These are phyloP conservation scores for Barypeithes pellucidus DNA, from an alignment of 2,888 invertebrate species.

Conservation along the genomic window DNA sequence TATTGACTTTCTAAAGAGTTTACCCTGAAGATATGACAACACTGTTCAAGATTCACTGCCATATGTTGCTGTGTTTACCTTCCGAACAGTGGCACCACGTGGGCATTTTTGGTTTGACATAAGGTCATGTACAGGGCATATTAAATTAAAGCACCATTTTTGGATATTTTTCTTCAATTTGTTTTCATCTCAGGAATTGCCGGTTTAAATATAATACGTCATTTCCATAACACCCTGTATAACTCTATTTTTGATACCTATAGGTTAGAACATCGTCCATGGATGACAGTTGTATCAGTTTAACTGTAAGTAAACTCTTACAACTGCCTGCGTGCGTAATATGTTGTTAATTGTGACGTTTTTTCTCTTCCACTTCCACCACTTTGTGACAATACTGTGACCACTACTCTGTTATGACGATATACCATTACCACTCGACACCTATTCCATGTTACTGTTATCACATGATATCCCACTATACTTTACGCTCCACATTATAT, in stretches of 20 bases:
- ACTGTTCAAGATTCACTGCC: no score
- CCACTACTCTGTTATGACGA: neutral
- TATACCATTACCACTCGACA: neutral
- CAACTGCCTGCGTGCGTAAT: conserved; percentile 55
- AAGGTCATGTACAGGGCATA: no score
- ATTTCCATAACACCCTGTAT: neutral
- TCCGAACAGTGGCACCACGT: no score
- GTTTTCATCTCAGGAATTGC: no score
- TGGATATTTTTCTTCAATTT: no score
- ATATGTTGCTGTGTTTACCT: no score
- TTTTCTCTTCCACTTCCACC: conserved; percentile 46
- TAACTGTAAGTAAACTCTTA: conserved; percentile 60
- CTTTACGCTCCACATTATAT: conserved; percentile 1
- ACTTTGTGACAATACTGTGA: conserved; percentile 12
- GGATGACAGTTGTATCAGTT: conserved; percentile 61
- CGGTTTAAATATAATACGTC: no score
- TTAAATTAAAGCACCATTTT: no score
- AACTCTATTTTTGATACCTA: conserved; percentile 1
- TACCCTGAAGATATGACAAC: no score
- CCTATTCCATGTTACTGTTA: no score
- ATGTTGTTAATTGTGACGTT: conserved; percentile 41
- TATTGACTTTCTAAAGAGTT: no score
- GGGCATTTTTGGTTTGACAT: no score
- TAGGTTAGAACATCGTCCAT: conserved; percentile 21
- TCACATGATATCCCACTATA: neutral